These are phyloP conservation scores for Rhadina sibilatrix DNA, from an alignment of 2,113 vertebrate species.

Conservation along the genomic window DNA sequence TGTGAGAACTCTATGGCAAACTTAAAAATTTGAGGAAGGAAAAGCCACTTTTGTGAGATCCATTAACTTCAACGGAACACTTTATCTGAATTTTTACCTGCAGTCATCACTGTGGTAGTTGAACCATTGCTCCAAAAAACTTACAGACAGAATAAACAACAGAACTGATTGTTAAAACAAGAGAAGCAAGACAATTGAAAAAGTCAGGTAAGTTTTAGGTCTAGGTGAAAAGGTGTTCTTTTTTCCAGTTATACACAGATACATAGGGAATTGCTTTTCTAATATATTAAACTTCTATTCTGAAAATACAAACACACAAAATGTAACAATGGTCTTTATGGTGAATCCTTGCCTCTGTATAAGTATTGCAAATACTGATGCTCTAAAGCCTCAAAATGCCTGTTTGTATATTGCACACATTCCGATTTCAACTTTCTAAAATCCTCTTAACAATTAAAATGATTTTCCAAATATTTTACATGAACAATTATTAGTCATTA, in stretches of 20 bases:
- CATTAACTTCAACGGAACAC: neutral
- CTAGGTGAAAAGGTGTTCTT: neutral
- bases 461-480: neutral
- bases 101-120: neutral
- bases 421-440: neutral
- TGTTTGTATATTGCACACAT: neutral
- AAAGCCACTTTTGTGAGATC: neutral
- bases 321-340: neutral
- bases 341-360: neutral
- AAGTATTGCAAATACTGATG: neutral
- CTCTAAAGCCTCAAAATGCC: neutral
- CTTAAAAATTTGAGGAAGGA: neutral
- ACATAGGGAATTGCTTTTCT: neutral
- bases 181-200: neutral
- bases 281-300: neutral
- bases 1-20: neutral
- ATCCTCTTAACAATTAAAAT: neutral
- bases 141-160: neutral
- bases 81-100: neutral
- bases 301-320: neutral
- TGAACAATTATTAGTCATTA: neutral
- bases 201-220: neutral
- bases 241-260: neutral
- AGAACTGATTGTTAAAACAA: neutral
- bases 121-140: neutral